Base-by-base conservation (phyloP, 2,113 vertebrate species). In the Hippocampus comes region DNA sequence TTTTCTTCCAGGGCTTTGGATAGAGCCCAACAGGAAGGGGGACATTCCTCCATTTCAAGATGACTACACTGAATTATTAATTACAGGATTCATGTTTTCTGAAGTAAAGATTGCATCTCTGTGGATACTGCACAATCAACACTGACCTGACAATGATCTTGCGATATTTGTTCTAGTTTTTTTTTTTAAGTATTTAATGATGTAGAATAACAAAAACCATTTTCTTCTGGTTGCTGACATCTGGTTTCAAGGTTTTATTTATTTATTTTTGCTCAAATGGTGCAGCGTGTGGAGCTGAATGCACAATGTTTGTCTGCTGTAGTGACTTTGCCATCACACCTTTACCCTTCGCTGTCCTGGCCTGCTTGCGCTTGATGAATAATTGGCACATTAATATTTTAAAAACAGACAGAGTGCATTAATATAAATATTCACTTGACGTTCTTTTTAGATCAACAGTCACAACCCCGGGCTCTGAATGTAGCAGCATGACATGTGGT, bases 381-480 rank as follows among this genome's bases (percentile, higher is more conserved):
- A 88, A 89, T 89, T 90, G 87, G 77, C 83, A 82, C 70, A 72
- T 83, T 88, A 75, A 87, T 61, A 90, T 89, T 89, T 83, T 84
- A 88, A 86, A 83, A 86, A 85, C 71, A 82, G 82, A 73, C 84
- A 38, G 73, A 75, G 74, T 72, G 77, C 81, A 88, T 88, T 88
- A 83, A 84, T 81, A 90, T 89, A 87, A 89, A 89, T 82, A 89
- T 84, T 86, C 89, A 81, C 85, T 85, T 72, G 72, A 86, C 73
- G 76, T 78, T 87, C 82, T 78, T 76, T 81, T 85, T 83, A 83
- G 77, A 89, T 90, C 88, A 87, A 87, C 90, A 88, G 83, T 85
- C 80, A 75, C 76, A 86, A 84, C 81, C 64, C 51, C 53, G 72
- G 60, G 74, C 72, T 75, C 48, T n/a, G 57, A 56, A 78, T 83